Evolutionary conservation across 2,113 vertebrate genomes (phyloP).

Genomic region (Gymnogyps californianus): DNA sequence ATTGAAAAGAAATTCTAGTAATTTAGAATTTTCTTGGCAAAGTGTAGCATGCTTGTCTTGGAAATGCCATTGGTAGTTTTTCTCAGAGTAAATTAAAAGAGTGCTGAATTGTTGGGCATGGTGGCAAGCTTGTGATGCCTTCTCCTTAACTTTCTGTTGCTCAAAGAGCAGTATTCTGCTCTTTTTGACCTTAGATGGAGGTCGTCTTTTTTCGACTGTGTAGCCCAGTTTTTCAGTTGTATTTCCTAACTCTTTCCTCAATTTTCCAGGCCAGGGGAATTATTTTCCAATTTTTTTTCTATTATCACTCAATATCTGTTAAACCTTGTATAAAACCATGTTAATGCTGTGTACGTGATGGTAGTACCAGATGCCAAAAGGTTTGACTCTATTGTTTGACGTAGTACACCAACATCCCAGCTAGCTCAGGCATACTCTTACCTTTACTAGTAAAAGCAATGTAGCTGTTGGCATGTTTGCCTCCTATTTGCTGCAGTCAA

Average conservation of each 20-base stretch:
- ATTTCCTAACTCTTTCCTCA: not conserved
- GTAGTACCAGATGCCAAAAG: not conserved
- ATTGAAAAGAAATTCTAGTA: not conserved
- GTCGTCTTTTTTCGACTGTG: not conserved
- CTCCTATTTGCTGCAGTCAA: not conserved
- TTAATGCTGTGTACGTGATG: rapidly evolving
- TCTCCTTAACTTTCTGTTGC: not conserved
- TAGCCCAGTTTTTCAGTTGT: not conserved
- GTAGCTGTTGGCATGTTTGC: not conserved
- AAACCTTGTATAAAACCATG: not conserved
- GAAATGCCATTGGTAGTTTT: not conserved
- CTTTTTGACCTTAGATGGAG: not conserved
- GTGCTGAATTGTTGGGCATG: not conserved
- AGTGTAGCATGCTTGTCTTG: not conserved
- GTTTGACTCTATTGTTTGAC: not conserved
- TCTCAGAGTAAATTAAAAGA: not conserved
- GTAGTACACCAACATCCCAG: not conserved
- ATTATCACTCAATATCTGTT: not conserved
- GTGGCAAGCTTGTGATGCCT: not conserved
- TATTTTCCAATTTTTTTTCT: not conserved
- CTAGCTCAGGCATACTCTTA: not conserved
- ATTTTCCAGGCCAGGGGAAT: not conserved
- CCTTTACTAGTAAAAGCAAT: not conserved
- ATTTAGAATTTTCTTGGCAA: not conserved
- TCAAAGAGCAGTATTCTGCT: not conserved